These are phyloP conservation scores for Nibea albiflora DNA, from an alignment of 2,113 vertebrate genomes.

Conservation along the genomic window DNA sequence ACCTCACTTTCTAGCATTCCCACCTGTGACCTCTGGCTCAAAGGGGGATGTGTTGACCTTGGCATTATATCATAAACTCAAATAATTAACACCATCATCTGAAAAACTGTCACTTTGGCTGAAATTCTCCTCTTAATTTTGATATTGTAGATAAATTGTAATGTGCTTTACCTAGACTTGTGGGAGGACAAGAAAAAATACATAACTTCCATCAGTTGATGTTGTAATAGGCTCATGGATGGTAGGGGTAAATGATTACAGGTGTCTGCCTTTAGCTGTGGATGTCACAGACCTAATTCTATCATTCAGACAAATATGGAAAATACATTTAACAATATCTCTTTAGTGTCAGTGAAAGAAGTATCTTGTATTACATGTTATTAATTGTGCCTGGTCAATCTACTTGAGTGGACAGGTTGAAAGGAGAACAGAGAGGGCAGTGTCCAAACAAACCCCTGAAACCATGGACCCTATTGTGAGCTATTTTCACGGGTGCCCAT, in stretches of 20 bases:
- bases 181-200: neutral
- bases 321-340: neutral
- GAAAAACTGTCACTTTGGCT: neutral
- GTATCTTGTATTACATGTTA: neutral
- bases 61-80: neutral
- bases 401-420: conserved; percentile 23
- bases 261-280: neutral
- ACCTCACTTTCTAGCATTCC: neutral
- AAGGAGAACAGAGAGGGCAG: conserved; percentile 30
- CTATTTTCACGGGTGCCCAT: conserved; percentile 39
- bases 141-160: neutral
- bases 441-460: conserved; percentile 14
- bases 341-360: neutral
- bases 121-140: neutral
- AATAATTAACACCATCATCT: conserved; percentile 9
- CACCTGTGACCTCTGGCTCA: neutral
- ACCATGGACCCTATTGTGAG: conserved; percentile 28
- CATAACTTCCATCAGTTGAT: neutral
- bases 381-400: neutral
- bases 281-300: neutral
- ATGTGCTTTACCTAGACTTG: neutral
- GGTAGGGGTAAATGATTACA: neutral
- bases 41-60: neutral
- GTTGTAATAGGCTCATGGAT: neutral
- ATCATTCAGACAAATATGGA: neutral